phyloP scores from a whole-genome alignment of 1,140 invertebrate genomes.

The Drosophila sucinea region DNA sequence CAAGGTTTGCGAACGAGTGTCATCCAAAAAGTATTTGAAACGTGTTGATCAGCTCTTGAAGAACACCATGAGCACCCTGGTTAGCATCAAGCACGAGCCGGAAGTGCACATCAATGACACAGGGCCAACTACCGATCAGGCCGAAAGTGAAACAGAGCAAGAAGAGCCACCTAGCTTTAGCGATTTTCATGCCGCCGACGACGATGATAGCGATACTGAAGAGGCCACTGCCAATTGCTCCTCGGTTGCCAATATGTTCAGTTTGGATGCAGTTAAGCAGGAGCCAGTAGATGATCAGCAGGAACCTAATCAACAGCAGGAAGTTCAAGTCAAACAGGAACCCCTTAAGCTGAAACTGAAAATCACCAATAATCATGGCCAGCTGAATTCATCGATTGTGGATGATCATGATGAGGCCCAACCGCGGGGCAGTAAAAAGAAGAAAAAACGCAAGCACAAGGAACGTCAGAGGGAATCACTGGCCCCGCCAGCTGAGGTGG shows the following conservation, averaged over 20 bases:
- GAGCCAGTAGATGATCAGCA: constrained; percentile 46
- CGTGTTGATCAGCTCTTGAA: constrained; percentile 74
- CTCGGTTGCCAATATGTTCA: neutral
- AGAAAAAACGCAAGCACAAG: constrained; percentile 74
- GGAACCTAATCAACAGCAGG: constrained; percentile 12
- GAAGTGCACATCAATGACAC: constrained; percentile 70
- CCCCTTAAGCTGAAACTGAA: constrained; percentile 72
- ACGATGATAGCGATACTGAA: constrained; percentile 62
- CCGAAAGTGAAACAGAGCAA: constrained; percentile 23
- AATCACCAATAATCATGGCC: constrained; percentile 78
- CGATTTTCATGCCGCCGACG: constrained; percentile 48
- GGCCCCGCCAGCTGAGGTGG: neutral
- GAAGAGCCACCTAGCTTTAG: constrained; percentile 2
- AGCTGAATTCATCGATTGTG: constrained; percentile 74
- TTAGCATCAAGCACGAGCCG: constrained; percentile 79
- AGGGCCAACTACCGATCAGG: constrained; percentile 34
- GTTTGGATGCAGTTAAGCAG: constrained; percentile 44
- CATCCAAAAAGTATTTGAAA: constrained; percentile 73
- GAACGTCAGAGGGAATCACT: constrained; percentile 50
- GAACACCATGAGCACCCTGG: constrained; percentile 72
- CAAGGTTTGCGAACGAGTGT: constrained; percentile 57
- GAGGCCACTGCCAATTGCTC: neutral
- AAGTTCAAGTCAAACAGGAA: constrained; percentile 56
- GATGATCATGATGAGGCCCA: constrained; percentile 59
- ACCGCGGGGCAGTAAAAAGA: constrained; percentile 65